Evolutionary conservation across 2,113 vertebrate genomes (phyloP), one percentile per base, ranked within the genome.

Genomic region (Tretioscincus oriximinensis): DNA sequence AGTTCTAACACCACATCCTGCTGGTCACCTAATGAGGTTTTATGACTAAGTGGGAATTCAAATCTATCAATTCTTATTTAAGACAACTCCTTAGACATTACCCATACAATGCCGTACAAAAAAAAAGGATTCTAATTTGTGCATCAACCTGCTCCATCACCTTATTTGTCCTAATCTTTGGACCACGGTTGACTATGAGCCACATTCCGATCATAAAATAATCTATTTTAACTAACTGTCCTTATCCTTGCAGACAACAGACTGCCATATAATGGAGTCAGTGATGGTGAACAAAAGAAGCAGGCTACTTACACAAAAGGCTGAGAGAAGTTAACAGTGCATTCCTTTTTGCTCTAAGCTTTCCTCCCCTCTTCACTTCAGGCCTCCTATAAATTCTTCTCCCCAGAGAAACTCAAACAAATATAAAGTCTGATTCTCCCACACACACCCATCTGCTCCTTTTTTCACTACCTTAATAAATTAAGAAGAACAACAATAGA

Each of bases 401-500:
- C 81, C 47, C 85, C 41, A 0, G 1, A 80, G 68, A 35, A 72
- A 79, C 70, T 20, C 24, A 75, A 78, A 54, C 14, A 47, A 78
- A 45, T 20, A 35, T 67, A 76, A 80, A 87, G 68, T 60, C 68
- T 0, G 0, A 84, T 76, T 65, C 20, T 41, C 60, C n/a, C 65
- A 22, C 24, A 28, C 12, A 18, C 28, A n/a, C 65, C n/a, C 65
- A 5, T 54, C 66, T 65, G 60, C 64, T 79, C 69, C 85, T 29
- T 73, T 58, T 87, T 83, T 47, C 73, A 45, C 21, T 76, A 80
- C 88, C 87, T 89, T 87, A 88, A 89, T 91, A 91, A 90, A 93
- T 88, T 89, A 91, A 88, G 63, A 85, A 0, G 7, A 90, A 86
- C 84, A 89, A 92, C 88, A 87, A 86, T 90, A 88, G 89, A 90